phyloP scores from a whole-genome alignment of 2,888 invertebrate genomes.

The Nycteola revayana region DNA sequence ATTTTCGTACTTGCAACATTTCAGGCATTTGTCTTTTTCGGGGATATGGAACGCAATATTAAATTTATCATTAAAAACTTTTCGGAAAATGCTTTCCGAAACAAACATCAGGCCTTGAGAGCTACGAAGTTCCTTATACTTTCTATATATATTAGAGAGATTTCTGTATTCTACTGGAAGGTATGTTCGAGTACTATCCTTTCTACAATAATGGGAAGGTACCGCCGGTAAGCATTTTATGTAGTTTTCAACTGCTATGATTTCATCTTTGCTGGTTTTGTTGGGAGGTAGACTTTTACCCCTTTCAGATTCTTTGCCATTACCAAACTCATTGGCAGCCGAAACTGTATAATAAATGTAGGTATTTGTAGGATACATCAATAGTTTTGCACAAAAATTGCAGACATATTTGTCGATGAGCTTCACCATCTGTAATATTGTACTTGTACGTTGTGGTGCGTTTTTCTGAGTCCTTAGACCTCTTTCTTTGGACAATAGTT shows the following conservation, averaged over 20 bases:
- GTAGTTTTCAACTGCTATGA: slow-evolving; percentile 8
- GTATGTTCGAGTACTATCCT: slow-evolving; percentile 13
- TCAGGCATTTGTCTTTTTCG: slow-evolving; percentile 27
- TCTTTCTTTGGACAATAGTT: slow-evolving; percentile 10
- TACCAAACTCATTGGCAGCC: slow-evolving; percentile 4
- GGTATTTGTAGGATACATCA: slow-evolving; percentile 9
- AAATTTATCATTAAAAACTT: slow-evolving; percentile 21
- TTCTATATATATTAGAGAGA: slow-evolving; percentile 10
- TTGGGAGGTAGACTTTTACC: slow-evolving; percentile 18
- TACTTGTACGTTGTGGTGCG: slow-evolving; percentile 11
- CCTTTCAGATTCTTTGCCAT: slow-evolving; percentile 11
- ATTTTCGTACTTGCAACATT: too few species aligned
- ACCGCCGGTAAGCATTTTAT: slow-evolving; percentile 20
- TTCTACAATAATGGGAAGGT: slow-evolving; percentile 30
- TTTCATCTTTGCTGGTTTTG: slow-evolving; percentile 7
- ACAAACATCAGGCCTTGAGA: slow-evolving; percentile 15
- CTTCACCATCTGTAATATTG: slow-evolving; percentile 21
- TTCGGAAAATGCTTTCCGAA: slow-evolving; percentile 21
- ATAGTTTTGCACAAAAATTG: slow-evolving; percentile 18
- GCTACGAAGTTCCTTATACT: slow-evolving; percentile 13
- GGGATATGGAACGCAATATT: slow-evolving; percentile 28
- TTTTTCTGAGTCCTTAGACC: slow-evolving; percentile 5
- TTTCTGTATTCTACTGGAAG: slow-evolving; percentile 12
- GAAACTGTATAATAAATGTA: slow-evolving; percentile 12
- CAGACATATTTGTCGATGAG: slow-evolving; percentile 12